Evolutionary conservation across 2,113 vertebrate species (phyloP), one percentile per base, ranked within the genome.

Genomic region (Rhinolophus ferrumequinum): DNA sequence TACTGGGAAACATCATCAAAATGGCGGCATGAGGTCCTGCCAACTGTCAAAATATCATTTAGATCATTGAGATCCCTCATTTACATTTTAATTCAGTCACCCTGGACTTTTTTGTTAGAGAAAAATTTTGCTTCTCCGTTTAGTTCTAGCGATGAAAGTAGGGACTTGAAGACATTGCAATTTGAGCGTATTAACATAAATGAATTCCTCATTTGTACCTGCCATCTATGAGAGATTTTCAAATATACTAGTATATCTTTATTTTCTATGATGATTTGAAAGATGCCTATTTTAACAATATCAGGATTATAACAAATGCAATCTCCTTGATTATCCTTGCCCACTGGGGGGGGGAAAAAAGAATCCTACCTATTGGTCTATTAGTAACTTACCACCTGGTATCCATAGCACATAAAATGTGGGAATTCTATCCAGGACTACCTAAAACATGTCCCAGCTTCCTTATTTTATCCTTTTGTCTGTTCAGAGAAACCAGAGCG

Each of bases 221-320:
- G 14, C 8, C 60, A 2, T 85, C 33, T 86, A 2, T 70, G 66
- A 94, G 14, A 81, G 11, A 75, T 19, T 33, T 66, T 84, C n/a
- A 16, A 93, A 79, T 92, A 75, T 54, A 52, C 15, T 35, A 69
- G 10, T 18, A 33, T 13, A 72, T 84, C 50, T 90, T 88, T 82
- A 64, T 82, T 96, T 92, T 83, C 41, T 18, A 19, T 73, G 22
- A 83, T 82, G 19, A 86, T 84, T 95, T 96, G 79, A 84, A 97
- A 72, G n/a, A 69, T 84, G 26, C 5, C 41, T 76, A 8, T 92
- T 94, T 92, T 95, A 89, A 52, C 19, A 7, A 67, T 84, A 75
- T 47, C 11, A 84, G 38, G n/a, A 90, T 60, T 52, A 54, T 47
- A 85, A 81, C 81, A 92, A 93, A 88, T 72, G 8, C 52, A 94